Evolutionary conservation across 2,797 vertebrate genomes (phyloP), one percentile per base, ranked within the genome.

Genomic region (Lacerta viridis): DNA sequence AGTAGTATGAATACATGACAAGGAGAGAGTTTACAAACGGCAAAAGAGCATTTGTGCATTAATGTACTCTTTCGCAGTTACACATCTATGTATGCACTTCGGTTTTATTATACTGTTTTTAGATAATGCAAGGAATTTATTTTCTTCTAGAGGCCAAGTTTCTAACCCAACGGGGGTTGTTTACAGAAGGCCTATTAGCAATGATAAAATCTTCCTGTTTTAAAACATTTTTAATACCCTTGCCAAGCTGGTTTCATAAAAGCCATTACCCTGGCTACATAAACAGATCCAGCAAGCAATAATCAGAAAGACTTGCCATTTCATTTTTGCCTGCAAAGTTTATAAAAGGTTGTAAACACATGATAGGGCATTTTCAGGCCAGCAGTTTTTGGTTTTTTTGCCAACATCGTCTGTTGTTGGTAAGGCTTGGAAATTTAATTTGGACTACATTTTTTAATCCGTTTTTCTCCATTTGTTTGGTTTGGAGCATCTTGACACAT

Each of bases 121-220:
- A 93, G 94, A 94, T 93, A 94, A 96, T 96, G 95, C 92, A 94
- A 96, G 94, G 89, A 94, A 94, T 95, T 92, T 94, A 77, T 94
- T 96, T 89, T 96, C 91, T 95, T 81, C 84, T 92, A 93, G 93
- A 96, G 95, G 94, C 96, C 93, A 94, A 78, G 89, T 96, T 97
- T 95, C 94, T 96, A 96, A 96, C 90, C 94, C 95, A 95, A 86
- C 55, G 33, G 93, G 92, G 92, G 92, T 94, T 96, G 95, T 97
- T 97, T 97, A 96, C 94, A 95, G 91, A 96, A 94, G 94, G 92
- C 85, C 90, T 93, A 90, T 95, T 86, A 93, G 95, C 91, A 92
- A 66, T 90, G 93, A 94, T 93, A 91, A 88, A 92, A 95, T 92
- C 86, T 95, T 92, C 92, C 90, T 92, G 84, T 92, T 95, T 91